Base-by-base conservation (phyloP, 92 coral and sea anemone genomes). In the Plumapathes pennacea region DNA sequence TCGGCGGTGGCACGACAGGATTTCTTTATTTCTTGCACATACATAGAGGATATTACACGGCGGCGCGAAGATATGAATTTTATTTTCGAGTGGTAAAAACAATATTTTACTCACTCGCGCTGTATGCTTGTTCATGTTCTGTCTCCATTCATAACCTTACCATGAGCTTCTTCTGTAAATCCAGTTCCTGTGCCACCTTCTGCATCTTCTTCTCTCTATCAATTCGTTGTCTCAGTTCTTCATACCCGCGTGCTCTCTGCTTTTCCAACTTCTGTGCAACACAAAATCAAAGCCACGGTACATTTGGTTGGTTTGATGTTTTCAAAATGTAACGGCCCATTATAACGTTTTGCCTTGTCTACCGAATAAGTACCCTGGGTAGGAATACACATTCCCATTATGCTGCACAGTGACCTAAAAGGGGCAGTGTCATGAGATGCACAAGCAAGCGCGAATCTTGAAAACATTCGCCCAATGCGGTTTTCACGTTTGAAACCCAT, bases 151-250 rank as follows among this genome's bases (percentile, higher is more conserved):
- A 57, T 14, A 43, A 6, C 14, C 88, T 43, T 72, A 82, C 98
- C 98, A 92, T 92, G 14, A 94, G 74, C 64, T 94, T 59, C 41
- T 89, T 88, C 44, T 94, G 89, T 20, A 94, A 81, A 22, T 88
- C 76, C 62, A 94, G 40, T 27, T 81, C 72, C 54, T 80, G 76
- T 36, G 81, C 81, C 10, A 90, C 66, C 10, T 10, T 44, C 7
- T 54, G 50, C 60, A 94, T 77, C 60, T 88, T 83, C 53, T 77
- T 86, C 53, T 84, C 87, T 32, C 99, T 69, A 42, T 94, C 99
- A 8, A 88, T 94, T 42, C 99, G 64, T 42, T 88, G 90, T 61
- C 71, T 70, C 10, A 94, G 66, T 53, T 94, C 99, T 10, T 77
- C 80, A 38, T 94, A 94, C 44, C 80, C 74, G 5, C 64, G 76